Conservation (phyloP, 1,140 invertebrate species). For the Dinoponera quadriceps region DNA sequence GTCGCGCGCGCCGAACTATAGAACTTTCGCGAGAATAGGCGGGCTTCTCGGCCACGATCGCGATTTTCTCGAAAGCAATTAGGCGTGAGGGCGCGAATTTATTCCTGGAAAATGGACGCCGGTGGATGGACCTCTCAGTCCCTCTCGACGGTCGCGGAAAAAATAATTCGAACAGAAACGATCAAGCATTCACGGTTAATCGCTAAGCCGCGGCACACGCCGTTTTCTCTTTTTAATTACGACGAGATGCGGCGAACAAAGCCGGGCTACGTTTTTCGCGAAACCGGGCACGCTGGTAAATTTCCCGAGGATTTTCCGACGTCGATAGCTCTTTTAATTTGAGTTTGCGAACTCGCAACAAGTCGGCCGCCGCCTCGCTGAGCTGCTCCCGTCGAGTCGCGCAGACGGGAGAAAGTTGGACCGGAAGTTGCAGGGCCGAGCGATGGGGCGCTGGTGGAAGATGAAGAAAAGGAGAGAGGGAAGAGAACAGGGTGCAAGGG, state of each 20-base stretch:
- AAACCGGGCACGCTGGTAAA: slow-evolving; percentile 39
- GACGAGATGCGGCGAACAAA: neutral
- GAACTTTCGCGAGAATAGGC: neutral
- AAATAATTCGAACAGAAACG: neutral
- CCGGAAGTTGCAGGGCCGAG: slow-evolving; percentile 25
- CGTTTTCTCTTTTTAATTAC: slow-evolving; percentile 2
- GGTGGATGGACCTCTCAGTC: no score
- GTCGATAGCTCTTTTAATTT: slow-evolving; percentile 54
- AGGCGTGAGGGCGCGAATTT: neutral
- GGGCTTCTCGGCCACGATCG: no score
- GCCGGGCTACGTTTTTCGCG: slow-evolving; percentile 43
- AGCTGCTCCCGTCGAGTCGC: slow-evolving; percentile 22
- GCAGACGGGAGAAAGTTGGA: slow-evolving; percentile 10
- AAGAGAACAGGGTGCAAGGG: neutral
- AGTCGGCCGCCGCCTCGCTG: neutral
- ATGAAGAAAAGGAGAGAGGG: neutral
- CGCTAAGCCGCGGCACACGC: neutral
- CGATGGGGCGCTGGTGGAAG: neutral
- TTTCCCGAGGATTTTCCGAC: slow-evolving; percentile 49
- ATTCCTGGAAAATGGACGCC: neutral
- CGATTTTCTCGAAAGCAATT: no score
- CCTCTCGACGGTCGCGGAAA: no score
- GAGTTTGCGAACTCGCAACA: slow-evolving; percentile 57
- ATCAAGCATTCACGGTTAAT: neutral
- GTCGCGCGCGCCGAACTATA: neutral